Evolutionary conservation across 2,888 invertebrate species (phyloP).

Genomic region (Frankliniella intonsa): DNA sequence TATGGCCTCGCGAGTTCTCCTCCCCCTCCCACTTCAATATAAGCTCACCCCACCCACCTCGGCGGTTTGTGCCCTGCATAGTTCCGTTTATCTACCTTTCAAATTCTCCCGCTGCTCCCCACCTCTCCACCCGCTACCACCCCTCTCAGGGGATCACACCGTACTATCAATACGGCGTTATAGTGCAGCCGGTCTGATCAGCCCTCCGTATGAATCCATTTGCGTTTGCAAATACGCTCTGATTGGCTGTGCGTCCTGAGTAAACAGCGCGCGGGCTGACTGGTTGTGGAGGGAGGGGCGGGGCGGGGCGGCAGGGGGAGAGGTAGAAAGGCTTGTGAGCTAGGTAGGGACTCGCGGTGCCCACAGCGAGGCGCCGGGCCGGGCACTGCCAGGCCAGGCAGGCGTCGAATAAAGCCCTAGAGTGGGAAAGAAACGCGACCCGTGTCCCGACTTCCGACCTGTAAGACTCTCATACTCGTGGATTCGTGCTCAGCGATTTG

Average conservation of each 20-base stretch:
- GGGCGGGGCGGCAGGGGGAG: neutral
- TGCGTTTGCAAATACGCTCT: conserved; percentile 1
- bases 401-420: too few species aligned
- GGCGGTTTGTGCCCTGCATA: conserved; percentile 16
- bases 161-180: conserved; percentile 18
- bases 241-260: too few species aligned
- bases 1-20: conserved; percentile 18
- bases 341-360: neutral
- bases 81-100: conserved; percentile 26
- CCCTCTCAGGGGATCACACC: conserved; percentile 2
- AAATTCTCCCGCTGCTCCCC: neutral
- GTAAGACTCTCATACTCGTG: too few species aligned
- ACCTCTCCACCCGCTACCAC: neutral
- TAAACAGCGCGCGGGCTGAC: neutral
- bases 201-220: conserved; percentile 19
- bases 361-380: neutral
- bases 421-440: too few species aligned
- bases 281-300: neutral
- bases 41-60: conserved; percentile 1
- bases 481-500: too few species aligned
- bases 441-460: too few species aligned
- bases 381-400: too few species aligned
- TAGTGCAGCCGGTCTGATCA: conserved; percentile 16
- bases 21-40: conserved; percentile 19
- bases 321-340: neutral